Evolutionary conservation across 2,888 invertebrate genomes (phyloP).

Genomic region (Dastarcus helophoroides): DNA sequence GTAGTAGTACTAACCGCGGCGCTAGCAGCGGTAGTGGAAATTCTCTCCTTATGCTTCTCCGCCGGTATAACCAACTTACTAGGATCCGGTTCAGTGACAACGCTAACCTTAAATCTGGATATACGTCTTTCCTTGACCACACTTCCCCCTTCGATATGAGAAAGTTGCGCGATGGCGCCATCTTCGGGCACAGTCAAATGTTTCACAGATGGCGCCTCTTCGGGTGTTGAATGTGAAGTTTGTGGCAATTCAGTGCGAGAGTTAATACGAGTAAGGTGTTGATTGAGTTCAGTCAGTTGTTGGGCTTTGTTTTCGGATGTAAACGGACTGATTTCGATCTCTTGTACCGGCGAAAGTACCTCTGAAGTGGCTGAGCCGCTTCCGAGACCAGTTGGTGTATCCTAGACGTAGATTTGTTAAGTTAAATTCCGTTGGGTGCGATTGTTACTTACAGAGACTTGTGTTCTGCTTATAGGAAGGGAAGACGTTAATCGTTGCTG

Average conservation of each 20-base stretch:
- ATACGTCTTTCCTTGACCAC: slow-evolving; percentile 30
- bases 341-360: slow-evolving; percentile 30
- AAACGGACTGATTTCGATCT: slow-evolving; percentile 19
- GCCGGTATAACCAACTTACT: slow-evolving; percentile 24
- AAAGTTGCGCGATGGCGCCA: not conserved
- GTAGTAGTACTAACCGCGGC: not conserved
- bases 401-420: slow-evolving; percentile 17
- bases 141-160: not conserved
- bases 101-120: slow-evolving; percentile 37
- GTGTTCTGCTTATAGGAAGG: slow-evolving; percentile 37
- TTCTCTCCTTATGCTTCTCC: slow-evolving; percentile 2
- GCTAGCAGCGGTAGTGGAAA: slow-evolving; percentile 1
- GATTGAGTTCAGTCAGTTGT: slow-evolving; percentile 45
- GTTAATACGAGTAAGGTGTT: slow-evolving; percentile 50
- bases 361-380: slow-evolving; percentile 31
- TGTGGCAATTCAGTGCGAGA: slow-evolving; percentile 35
- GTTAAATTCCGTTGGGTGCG: not conserved
- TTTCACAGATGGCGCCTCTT: slow-evolving; percentile 8
- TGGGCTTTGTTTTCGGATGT: slow-evolving; percentile 25
- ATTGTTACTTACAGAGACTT: slow-evolving; percentile 35
- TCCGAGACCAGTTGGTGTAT: slow-evolving; percentile 21
- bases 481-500: slow-evolving; percentile 57
- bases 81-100: slow-evolving; percentile 38
- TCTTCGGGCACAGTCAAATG: slow-evolving; percentile 2
- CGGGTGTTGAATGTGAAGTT: not conserved